Evolutionary conservation across 2,797 vertebrate genomes (phyloP).

Genomic region (Periophthalmus magnuspinnatus): DNA sequence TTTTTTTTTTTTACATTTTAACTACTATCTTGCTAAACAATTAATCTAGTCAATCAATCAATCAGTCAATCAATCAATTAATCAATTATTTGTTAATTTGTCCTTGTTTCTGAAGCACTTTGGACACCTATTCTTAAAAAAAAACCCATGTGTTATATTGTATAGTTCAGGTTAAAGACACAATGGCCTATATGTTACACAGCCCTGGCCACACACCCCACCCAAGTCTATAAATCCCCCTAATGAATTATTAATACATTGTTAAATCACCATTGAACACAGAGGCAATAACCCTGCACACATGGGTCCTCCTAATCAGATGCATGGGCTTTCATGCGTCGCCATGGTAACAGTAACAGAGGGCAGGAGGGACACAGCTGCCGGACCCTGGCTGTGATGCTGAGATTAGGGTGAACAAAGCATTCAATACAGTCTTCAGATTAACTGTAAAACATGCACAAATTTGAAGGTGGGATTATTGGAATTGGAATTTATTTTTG

Average conservation of each 20-base stretch:
- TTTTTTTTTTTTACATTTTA: no score
- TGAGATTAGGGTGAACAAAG: constrained; percentile 14
- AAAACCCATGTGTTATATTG: no score
- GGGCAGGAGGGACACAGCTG: constrained; percentile 36
- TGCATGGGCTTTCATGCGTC: constrained; percentile 38
- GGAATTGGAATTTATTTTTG: no score
- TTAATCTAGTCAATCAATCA: no score
- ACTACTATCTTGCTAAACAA: no score
- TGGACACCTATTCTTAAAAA: not conserved
- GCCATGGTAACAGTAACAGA: constrained; percentile 60
- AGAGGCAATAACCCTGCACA: constrained; percentile 44
- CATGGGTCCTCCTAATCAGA: constrained; percentile 27
- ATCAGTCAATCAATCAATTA: no score
- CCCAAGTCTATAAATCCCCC: constrained; percentile 2
- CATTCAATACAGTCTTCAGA: not conserved
- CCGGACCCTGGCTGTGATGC: constrained; percentile 42
- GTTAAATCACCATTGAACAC: constrained; percentile 46
- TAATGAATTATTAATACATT: constrained; percentile 69
- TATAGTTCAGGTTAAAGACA: not conserved
- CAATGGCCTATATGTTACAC: not conserved
- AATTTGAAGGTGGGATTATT: no score
- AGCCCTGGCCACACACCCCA: constrained; percentile 20
- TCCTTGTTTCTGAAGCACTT: no score
- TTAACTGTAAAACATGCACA: not conserved
- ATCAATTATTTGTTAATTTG: no score